Conservation (phyloP, 2,888 invertebrate genomes). For the Lasius fuliginosus region DNA sequence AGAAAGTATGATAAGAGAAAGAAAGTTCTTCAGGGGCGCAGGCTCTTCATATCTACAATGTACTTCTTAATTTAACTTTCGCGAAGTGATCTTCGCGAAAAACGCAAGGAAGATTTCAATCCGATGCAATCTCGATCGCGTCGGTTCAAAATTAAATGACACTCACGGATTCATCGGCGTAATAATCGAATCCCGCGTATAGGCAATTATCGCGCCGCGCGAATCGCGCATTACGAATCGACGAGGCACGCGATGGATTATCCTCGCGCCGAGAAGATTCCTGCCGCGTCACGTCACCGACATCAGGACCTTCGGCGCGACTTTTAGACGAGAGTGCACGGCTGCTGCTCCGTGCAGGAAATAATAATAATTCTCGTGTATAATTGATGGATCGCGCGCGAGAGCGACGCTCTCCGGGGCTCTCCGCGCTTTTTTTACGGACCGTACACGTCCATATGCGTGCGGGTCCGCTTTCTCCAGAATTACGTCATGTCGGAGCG, state of each 20-base stretch:
- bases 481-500: slow-evolving; percentile 67
- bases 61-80: not conserved
- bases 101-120: not conserved
- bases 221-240: slow-evolving; percentile 32
- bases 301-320: slow-evolving; percentile 67
- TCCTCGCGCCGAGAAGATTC: slow-evolving; percentile 66
- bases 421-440: slow-evolving; percentile 48
- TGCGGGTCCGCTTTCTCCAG: slow-evolving; percentile 70
- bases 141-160: slow-evolving; percentile 24
- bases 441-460: slow-evolving; percentile 44
- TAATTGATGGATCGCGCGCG: slow-evolving; percentile 50
- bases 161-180: not conserved
- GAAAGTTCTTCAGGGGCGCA: not conserved
- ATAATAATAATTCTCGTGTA: slow-evolving; percentile 46
- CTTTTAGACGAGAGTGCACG: too few relatives aligned
- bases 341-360: not conserved
- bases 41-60: not conserved
- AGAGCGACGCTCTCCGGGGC: slow-evolving; percentile 8
- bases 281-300: slow-evolving; percentile 63
- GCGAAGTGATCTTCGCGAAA: not conserved
- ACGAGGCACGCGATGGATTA: slow-evolving; percentile 64
- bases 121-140: not conserved
- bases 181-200: not conserved
- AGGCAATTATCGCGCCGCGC: not conserved
- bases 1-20: not conserved